A percentile compares a stretch with the other conserved stretches of the same genome.
Conservation (phyloP, 2,797 vertebrate genomes). For the Sebastiscus albofasciatus region DNA sequence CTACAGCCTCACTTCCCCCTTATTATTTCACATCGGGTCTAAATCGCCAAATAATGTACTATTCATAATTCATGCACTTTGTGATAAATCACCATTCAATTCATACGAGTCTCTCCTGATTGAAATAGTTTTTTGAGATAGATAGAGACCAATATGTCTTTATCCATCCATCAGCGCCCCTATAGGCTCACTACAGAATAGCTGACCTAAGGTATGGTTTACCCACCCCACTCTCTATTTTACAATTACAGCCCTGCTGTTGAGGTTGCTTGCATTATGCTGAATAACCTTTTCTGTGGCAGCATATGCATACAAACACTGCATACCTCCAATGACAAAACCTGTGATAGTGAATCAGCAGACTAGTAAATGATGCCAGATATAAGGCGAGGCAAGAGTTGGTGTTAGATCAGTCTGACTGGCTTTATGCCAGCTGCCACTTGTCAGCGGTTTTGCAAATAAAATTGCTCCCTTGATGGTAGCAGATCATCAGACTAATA, state of each 20-base stretch:
- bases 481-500: conserved; percentile 36
- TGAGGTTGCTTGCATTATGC: not conserved
- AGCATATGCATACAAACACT: not conserved
- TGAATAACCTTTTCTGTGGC: not conserved
- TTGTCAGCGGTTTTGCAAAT: conserved; percentile 18
- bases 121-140: not conserved
- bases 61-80: too few species aligned
- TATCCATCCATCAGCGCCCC: not conserved
- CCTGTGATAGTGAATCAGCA: not conserved
- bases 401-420: not conserved
- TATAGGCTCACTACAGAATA: not conserved
- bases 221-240: too few species aligned
- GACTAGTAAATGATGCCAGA: not conserved
- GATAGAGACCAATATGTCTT: not conserved
- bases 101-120: too few species aligned
- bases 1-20: too few species aligned
- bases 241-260: not conserved
- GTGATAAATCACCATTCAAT: too few species aligned
- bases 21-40: too few species aligned
- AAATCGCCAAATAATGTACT: too few species aligned
- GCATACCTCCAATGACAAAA: not conserved
- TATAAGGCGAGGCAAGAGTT: not conserved
- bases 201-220: not conserved
- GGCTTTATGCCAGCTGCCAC: not conserved
- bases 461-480: conserved; percentile 20